Evolutionary conservation across 2,888 invertebrate genomes (phyloP).

Genomic region (Kryphioiulus occultus): DNA sequence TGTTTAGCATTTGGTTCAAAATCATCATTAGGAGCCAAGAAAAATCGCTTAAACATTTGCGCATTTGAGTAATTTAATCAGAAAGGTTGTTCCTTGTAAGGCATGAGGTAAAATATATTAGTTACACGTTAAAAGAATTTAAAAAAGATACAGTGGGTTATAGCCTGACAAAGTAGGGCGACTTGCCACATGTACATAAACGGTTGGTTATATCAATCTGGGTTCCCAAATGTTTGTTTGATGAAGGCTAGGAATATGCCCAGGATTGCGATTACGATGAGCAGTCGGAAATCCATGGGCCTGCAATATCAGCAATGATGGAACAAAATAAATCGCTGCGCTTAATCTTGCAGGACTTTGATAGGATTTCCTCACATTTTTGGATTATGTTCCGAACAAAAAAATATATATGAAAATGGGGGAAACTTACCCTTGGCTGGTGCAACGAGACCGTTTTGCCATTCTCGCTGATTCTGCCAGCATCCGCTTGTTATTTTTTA

Average conservation of each 20-base stretch:
- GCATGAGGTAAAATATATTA: background rate
- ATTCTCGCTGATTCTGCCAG: background rate
- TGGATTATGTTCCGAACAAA: background rate
- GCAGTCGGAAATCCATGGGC: conserved; percentile 31
- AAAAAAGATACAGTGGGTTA: background rate
- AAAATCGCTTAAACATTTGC: background rate
- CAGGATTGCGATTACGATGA: conserved; percentile 10
- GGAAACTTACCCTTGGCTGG: background rate
- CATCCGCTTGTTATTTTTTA: background rate
- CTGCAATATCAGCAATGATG: conserved; percentile 38
- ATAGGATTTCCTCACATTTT: background rate
- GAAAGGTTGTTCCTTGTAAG: background rate
- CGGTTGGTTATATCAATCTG: conserved; percentile 8
- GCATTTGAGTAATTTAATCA: background rate
- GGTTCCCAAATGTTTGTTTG: background rate
- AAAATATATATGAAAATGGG: background rate
- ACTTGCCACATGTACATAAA: background rate
- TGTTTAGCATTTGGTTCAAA: background rate
- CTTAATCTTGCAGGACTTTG: background rate
- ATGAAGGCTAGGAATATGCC: background rate
- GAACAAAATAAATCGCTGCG: conserved; percentile 24
- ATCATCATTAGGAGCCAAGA: background rate
- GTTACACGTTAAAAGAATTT: background rate
- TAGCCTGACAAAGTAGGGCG: background rate
- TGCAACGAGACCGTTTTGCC: background rate